Base-by-base conservation (phyloP, 2,113 vertebrate genomes). In the Turnix velox region DNA sequence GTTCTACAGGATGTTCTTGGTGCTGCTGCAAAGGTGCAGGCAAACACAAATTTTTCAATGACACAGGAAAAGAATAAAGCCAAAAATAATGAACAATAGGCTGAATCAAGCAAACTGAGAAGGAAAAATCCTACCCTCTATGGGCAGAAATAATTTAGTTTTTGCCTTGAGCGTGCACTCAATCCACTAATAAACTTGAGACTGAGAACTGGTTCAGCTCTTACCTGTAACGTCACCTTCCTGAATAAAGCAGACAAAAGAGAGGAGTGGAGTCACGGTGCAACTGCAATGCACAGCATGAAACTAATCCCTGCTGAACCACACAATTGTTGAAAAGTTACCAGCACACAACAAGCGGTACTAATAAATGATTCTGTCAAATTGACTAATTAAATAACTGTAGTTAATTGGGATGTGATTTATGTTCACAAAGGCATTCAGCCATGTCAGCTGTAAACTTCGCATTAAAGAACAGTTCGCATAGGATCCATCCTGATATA, bases 381-480 rank as follows among this genome's bases (percentile, higher is more conserved):
- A 97, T 88, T 97, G 97, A 97, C 85, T 98, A 98, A 99, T 98
- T 99, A 99, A 99, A 98, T 98, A 99, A 98, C 96, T 95, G 94
- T 93, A 96, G 95, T 97, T 98, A 98, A 99, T 96, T 96, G 87
- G 90, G 61, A 96, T 62, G 93, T 98, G 98, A 98, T 98, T 98
- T 98, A 96, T 85, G 95, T 88, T 97, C 96, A 97, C 95, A 98
- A 98, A 98, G 97, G 93, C 94, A 94, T 93, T 96, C 95, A 96
- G 88, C 95, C 62, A 95, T 88, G 92, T 97, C 77, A 96, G 95
- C 95, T 90, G 89, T 84, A 96, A 94, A 96, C 87, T 83, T 88
- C 54, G 87, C 80, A 90, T 61, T 84, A 90, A 91, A 89, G 66
- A 88, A 92, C 30, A 1, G 3, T 33, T 74, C 6, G 58, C 12